A percentile compares a stretch with the other conserved stretches of the same genome.
Evolutionary conservation across 2,797 vertebrate genomes (phyloP).

Genomic region (Sebastes trivittatus): DNA sequence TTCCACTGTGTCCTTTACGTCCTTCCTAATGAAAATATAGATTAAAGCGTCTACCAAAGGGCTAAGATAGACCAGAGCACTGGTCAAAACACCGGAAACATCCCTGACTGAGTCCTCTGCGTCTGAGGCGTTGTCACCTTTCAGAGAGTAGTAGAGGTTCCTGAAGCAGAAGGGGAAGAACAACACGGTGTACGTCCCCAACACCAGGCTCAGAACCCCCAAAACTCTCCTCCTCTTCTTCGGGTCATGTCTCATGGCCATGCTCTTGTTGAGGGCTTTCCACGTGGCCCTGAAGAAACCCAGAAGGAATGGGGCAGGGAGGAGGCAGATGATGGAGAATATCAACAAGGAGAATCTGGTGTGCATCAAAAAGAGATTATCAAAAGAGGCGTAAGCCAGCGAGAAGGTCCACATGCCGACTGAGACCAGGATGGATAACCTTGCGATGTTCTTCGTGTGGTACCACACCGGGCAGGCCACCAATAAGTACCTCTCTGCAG

Average conservation of each 20-base stretch:
- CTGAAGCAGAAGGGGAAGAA: slow-evolving; percentile 23
- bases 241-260: not conserved
- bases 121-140: not conserved
- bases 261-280: not conserved
- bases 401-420: slow-evolving; percentile 6
- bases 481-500: slow-evolving; percentile 20
- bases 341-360: not conserved
- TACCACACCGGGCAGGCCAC: slow-evolving; percentile 19
- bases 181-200: slow-evolving; percentile 2
- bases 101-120: not conserved
- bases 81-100: slow-evolving; percentile 6
- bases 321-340: slow-evolving; percentile 20
- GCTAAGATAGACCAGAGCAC: slow-evolving; percentile 25
- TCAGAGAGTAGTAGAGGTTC: not conserved
- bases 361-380: not conserved
- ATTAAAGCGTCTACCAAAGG: slow-evolving; percentile 5
- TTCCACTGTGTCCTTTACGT: slow-evolving; percentile 8
- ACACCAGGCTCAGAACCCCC: slow-evolving; percentile 11
- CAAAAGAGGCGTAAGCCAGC: not conserved
- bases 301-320: not conserved
- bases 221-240: slow-evolving; percentile 9
- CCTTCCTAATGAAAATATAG: slow-evolving; percentile 21
- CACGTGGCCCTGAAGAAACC: not conserved
- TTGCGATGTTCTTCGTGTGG: not conserved
- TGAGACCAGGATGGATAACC: not conserved